Percentiles rank a stretch among this genome's conserved stretches.
Evolutionary conservation across 1,140 invertebrate species (phyloP).

Genomic region (Cryptotermes secundus): DNA sequence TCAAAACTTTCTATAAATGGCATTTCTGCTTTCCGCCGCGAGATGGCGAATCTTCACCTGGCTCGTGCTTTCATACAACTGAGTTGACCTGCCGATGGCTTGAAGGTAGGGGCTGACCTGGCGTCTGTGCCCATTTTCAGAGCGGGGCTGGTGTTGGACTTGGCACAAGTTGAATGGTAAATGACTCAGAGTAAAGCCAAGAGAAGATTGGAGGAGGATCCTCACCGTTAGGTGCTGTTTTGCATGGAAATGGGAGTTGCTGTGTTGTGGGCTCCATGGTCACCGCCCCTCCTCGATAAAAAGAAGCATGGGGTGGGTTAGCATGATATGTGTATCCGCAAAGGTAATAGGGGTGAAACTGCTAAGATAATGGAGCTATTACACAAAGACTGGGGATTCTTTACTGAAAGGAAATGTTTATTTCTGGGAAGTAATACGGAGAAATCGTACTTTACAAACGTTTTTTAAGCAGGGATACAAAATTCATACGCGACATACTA

Average conservation of each 20-base stretch:
- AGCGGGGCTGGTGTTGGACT: not conserved
- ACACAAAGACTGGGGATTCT: not conserved
- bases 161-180: slow-evolving; percentile 5
- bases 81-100: not conserved
- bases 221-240: not conserved
- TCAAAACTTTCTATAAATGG: not conserved
- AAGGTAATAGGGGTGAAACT: not conserved
- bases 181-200: slow-evolving; percentile 7
- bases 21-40: not conserved
- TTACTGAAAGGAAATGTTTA: not conserved
- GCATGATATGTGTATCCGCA: not conserved
- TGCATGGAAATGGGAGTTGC: slow-evolving; percentile 9
- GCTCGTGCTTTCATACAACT: not conserved
- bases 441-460: no score
- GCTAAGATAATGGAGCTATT: not conserved
- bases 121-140: not conserved
- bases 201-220: slow-evolving; percentile 1
- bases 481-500: no score
- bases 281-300: not conserved
- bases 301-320: not conserved
- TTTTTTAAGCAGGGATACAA: no score
- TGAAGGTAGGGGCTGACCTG: not conserved
- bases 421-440: no score
- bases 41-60: not conserved
- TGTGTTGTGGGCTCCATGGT: not conserved